These are phyloP conservation scores for Mormyrops boulengeri DNA, from an alignment of 2,797 vertebrate genomes.

Conservation along the genomic window DNA sequence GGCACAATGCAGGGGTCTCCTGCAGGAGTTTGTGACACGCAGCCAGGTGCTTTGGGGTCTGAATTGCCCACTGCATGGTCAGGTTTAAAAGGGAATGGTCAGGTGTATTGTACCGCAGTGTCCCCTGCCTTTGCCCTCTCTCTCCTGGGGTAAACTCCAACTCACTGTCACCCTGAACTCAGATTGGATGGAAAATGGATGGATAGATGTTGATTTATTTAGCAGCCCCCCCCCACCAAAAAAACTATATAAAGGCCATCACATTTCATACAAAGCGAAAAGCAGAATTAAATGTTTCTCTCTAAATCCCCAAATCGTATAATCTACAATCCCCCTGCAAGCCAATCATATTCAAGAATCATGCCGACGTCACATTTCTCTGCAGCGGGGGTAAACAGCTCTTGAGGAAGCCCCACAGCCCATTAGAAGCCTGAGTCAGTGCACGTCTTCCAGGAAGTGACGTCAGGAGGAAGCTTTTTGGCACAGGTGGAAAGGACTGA, in stretches of 20 bases:
- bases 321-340: neutral
- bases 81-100: neutral
- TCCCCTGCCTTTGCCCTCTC: neutral
- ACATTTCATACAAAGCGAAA: neutral
- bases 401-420: neutral
- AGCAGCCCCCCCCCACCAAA: neutral
- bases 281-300: neutral
- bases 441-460: slow-evolving; percentile 36
- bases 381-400: neutral
- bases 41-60: neutral
- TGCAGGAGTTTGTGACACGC: neutral
- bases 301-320: neutral
- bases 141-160: neutral
- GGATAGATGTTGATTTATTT: neutral
- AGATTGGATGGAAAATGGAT: neutral
- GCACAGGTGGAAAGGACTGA: slow-evolving; percentile 37
- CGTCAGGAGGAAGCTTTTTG: slow-evolving; percentile 30
- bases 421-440: slow-evolving; percentile 1
- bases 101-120: neutral
- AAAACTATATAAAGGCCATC: neutral
- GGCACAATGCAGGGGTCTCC: neutral
- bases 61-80: neutral
- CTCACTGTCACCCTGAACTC: neutral
- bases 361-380: neutral
- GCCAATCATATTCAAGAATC: neutral